These are phyloP conservation scores for Orchesellides sinensis DNA, from an alignment of 2,888 invertebrate genomes.

Conservation along the genomic window DNA sequence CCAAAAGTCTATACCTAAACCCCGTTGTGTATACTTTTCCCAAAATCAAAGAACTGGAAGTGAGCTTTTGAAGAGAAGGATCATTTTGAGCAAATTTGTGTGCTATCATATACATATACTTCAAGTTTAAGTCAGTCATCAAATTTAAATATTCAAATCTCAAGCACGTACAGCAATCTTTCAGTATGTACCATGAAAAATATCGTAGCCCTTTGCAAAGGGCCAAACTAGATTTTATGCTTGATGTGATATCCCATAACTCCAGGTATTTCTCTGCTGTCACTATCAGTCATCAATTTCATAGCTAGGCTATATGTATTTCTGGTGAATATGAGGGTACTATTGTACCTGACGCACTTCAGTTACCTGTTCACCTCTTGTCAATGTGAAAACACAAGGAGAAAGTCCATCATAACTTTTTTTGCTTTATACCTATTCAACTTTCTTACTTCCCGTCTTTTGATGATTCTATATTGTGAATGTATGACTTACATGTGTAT, in stretches of 20 bases:
- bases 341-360: not conserved
- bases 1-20: too few relatives aligned
- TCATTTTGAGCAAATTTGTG: not conserved
- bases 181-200: not conserved
- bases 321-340: not conserved
- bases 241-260: not conserved
- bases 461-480: not conserved
- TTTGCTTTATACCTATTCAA: not conserved
- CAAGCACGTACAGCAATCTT: too few relatives aligned
- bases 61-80: not conserved
- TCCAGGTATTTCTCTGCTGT: not conserved
- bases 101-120: not conserved
- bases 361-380: not conserved
- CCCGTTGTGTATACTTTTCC: not conserved
- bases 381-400: not conserved
- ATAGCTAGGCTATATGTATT: not conserved
- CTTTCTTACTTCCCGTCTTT: not conserved
- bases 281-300: not conserved
- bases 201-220: not conserved
- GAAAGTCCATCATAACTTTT: not conserved
- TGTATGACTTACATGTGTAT: too few relatives aligned
- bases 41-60: not conserved
- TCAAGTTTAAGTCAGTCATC: not conserved
- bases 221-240: slow-evolving; percentile 13
- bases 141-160: not conserved